These are phyloP conservation scores for Chamaea fasciata DNA, from an alignment of 2,113 vertebrate species.

Conservation along the genomic window DNA sequence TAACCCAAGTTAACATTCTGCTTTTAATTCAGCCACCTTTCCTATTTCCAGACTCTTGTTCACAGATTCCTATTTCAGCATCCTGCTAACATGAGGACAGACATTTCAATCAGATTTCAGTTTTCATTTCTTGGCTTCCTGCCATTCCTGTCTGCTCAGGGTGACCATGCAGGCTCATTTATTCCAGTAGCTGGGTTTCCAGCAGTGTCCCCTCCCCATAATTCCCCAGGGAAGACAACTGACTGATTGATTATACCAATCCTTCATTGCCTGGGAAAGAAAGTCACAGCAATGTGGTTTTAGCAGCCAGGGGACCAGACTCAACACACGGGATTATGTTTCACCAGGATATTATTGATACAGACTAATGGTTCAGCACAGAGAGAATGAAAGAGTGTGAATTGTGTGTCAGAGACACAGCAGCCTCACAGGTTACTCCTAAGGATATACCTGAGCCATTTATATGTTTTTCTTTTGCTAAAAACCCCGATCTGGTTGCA, in stretches of 20 bases:
- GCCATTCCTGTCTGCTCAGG: neutral
- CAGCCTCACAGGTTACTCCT: neutral
- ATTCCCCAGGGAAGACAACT: neutral
- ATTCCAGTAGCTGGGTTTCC: neutral
- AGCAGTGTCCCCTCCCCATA: rapidly evolving
- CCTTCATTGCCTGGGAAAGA: neutral
- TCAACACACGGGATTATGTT: neutral
- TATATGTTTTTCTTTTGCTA: neutral
- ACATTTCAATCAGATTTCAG: neutral
- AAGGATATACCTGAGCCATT: neutral
- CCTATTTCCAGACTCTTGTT: neutral
- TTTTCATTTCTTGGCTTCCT: neutral
- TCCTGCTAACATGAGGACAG: neutral
- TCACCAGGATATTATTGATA: neutral
- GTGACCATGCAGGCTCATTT: neutral
- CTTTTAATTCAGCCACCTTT: neutral
- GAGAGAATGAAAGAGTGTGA: neutral
- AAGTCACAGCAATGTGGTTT: neutral
- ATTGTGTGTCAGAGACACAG: neutral
- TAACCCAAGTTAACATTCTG: neutral
- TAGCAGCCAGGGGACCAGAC: neutral
- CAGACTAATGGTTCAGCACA: neutral
- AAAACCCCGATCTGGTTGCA: neutral
- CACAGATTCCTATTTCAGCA: neutral
- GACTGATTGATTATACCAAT: neutral